Base-by-base conservation (phyloP, 1,140 invertebrate species). In the Drosophila saltans region DNA sequence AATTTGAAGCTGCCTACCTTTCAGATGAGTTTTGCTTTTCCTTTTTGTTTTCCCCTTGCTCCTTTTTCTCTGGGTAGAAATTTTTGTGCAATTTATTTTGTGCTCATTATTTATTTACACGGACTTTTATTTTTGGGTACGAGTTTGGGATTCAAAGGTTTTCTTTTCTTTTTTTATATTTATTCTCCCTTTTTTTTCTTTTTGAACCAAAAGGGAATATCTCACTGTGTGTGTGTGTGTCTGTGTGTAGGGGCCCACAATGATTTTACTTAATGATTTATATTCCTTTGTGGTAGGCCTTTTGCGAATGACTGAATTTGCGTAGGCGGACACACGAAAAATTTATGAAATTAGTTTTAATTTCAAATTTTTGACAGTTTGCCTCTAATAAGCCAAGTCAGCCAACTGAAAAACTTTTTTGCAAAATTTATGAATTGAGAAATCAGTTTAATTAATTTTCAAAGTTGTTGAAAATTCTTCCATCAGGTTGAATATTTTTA, bases 261-360 rank as follows among this genome's bases (percentile, higher is more conserved):
- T 59, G 57, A 24, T 36, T 59, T 59, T 59, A 10, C 33, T 59
- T 59, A 59, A 59, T 59, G 33, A 59, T 59, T 59, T 59, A 59
- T 59, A 33, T 59, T 36, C 16, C 57, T 39, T 59, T 39, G 33
- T 5, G 57, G 9, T 33, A n/a, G n/a, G 57, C 8, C 33, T 7
- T 16, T 16, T 21, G 57, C 30, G 57, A 40, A 36, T 59, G 36
- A 59, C 33, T 59, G 33, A 59, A 59, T 59, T 5, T 39, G 57
- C 9, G 57, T 59, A 10, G 57, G 57, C 33, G 8, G 16, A 24
- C 28, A 5, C 10, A 59, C 21, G 40, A 21, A 24, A 39, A 40
- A 59, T 59, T 59, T 59, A 59, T 59, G 57, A 59, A 59, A 39
- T 39, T 39, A 59, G 57, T 59, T 59, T 59, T 40, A 24, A 39